Percentiles rank a stretch among this genome's conserved stretches.
Evolutionary conservation across 1,140 invertebrate species (phyloP).

Genomic region (Aphelenchoides besseyi): DNA sequence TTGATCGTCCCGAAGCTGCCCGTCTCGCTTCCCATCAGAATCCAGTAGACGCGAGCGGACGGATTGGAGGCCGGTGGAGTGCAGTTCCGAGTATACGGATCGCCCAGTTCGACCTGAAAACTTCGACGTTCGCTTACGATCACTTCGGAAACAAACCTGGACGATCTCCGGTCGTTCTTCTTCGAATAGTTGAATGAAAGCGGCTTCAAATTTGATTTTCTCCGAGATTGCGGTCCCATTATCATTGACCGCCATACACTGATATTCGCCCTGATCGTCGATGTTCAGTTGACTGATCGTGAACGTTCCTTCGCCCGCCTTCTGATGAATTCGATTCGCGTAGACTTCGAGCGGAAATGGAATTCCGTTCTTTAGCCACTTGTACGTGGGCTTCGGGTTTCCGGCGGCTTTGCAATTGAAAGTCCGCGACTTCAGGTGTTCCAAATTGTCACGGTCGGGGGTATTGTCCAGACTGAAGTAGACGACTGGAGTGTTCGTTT

Average conservation of each 20-base stretch:
- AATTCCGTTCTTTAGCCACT: slow-evolving; percentile 93
- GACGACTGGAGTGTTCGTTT: slow-evolving; percentile 44
- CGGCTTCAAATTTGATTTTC: slow-evolving; percentile 87
- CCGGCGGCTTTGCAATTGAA: slow-evolving; percentile 52
- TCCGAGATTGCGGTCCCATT: slow-evolving; percentile 90
- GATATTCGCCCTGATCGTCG: slow-evolving; percentile 72
- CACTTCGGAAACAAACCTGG: not conserved
- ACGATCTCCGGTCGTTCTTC: slow-evolving; percentile 15
- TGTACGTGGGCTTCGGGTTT: slow-evolving; percentile 68
- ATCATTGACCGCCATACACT: slow-evolving; percentile 91
- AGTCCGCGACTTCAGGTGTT: slow-evolving; percentile 43
- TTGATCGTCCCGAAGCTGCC: slow-evolving; percentile 59
- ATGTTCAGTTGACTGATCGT: slow-evolving; percentile 64
- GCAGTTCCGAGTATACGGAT: slow-evolving; percentile 53
- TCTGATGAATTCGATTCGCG: slow-evolving; percentile 85
- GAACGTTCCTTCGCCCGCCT: slow-evolving; percentile 85
- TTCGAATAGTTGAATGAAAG: slow-evolving; percentile 62
- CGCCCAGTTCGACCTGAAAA: slow-evolving; percentile 53
- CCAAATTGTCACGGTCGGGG: slow-evolving; percentile 21
- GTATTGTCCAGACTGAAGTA: slow-evolving; percentile 54
- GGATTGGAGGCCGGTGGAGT: slow-evolving; percentile 54
- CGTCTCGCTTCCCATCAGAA: slow-evolving; percentile 51
- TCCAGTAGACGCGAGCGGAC: slow-evolving; percentile 53
- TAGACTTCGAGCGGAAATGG: slow-evolving; percentile 81
- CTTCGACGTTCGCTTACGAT: no score